phyloP scores from a whole-genome alignment of 2,113 vertebrate genomes.

The Saccopteryx bilineata region DNA sequence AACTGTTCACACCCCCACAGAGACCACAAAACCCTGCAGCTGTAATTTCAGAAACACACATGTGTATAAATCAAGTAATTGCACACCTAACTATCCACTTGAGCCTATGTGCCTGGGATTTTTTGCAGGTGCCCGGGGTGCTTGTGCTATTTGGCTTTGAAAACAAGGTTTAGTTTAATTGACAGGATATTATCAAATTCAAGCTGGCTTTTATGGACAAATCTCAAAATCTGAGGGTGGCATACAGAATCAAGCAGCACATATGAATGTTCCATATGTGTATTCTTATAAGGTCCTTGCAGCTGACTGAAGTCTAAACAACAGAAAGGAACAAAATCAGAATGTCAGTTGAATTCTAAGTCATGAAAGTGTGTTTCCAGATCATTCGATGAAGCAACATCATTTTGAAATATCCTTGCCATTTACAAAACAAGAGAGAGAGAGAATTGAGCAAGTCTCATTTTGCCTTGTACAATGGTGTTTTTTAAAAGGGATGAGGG shows the following conservation, averaged over 20 bases:
- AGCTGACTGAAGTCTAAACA: constrained; percentile 49
- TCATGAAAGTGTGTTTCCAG: constrained; percentile 41
- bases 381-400: constrained; percentile 13
- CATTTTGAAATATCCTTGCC: constrained; percentile 18
- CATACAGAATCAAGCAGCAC: constrained; percentile 35
- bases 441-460: background rate
- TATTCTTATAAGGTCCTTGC: background rate
- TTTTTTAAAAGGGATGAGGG: constrained; percentile 37
- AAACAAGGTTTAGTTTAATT: constrained; percentile 74
- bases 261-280: background rate
- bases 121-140: constrained; percentile 62
- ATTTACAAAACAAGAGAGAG: background rate
- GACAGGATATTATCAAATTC: constrained; percentile 80
- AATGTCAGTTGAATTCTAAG: constrained; percentile 51
- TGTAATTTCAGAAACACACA: constrained; percentile 78
- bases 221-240: constrained; percentile 51
- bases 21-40: constrained; percentile 79
- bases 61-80: constrained; percentile 80
- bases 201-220: constrained; percentile 69
- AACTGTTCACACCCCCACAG: constrained; percentile 76
- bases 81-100: constrained; percentile 77
- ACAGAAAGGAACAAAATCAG: constrained; percentile 48
- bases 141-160: constrained; percentile 66
- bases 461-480: background rate
- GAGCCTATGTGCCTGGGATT: constrained; percentile 52